Base-by-base conservation (phyloP, 2,113 vertebrate genomes). In the Zootoca vivipara region DNA sequence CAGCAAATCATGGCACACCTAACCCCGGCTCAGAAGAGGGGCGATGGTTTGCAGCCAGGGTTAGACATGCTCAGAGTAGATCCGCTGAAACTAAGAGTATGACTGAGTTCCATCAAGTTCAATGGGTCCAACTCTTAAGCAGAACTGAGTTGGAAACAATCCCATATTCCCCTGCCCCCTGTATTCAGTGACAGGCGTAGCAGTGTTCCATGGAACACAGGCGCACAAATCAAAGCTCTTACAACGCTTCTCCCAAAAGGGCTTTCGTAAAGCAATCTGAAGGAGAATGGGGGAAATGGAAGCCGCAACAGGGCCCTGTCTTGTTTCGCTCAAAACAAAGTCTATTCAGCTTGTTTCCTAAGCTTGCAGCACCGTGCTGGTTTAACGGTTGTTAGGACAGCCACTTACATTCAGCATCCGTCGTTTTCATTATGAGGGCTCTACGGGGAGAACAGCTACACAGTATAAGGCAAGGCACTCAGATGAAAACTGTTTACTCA, bases 401-500 rank as follows among this genome's bases (percentile, higher is more conserved):
- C 38, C n/a, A 30, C 73, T 30, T 85, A 77, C 22, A 70, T 69
- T 77, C 80, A 77, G 56, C 58, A 16, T 8, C 13, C 30, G 7
- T 65, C 46, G 38, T 30, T 77, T 52, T 88, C 30, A 30, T 33
- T 69, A 30, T 35, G 42, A 67, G 35, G 6, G 42, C 8, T 83
- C 74, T 72, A 30, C 20, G 26, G 38, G n/a, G 58, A 78, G 40
- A 72, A 73, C 42, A 38, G 24, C 64, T 56, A 10, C 22, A 64
- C 75, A 83, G 64, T 28, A 65, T 46, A 88, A 83, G 64, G 62
- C 81, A 86, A 67, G 30, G 58, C 81, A 83, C 81, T 88, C 64
- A 73, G 38, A 88, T 88, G 75, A 77, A 83, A 83, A 56, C 35
- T 30, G 24, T 88, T 88, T 88, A 75, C 87, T 88, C 42, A 83